These are phyloP conservation scores for Delia radicum DNA, from an alignment of 1,140 invertebrate species.

Conservation along the genomic window DNA sequence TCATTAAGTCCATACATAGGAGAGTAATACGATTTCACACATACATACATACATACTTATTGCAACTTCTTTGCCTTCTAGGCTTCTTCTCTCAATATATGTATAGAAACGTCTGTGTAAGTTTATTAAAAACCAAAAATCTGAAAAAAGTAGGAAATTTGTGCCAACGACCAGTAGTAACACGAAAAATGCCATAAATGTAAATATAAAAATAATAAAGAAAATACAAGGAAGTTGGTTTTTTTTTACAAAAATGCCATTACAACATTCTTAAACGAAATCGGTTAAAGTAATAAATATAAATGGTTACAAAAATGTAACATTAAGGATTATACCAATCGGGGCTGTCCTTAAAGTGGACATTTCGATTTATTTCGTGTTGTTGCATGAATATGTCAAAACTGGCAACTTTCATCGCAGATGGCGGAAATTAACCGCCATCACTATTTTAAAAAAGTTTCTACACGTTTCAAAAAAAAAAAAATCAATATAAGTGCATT, in stretches of 20 bases:
- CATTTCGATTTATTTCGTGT: too few species aligned
- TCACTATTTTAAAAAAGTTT: too few species aligned
- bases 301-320: too few species aligned
- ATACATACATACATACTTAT: not conserved
- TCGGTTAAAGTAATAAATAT: too few species aligned
- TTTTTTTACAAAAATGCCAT: slow-evolving; percentile 12
- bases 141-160: not conserved
- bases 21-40: too few species aligned
- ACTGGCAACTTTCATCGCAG: too few species aligned
- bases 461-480: too few species aligned
- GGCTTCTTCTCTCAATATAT: not conserved
- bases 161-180: slow-evolving; percentile 23
- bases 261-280: not conserved
- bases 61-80: not conserved
- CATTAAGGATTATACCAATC: too few species aligned
- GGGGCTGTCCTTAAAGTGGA: too few species aligned
- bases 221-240: slow-evolving; percentile 13
- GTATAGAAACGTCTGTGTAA: not conserved
- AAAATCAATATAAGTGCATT: too few species aligned
- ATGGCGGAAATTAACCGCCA: too few species aligned
- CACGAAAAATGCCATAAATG: slow-evolving; percentile 22
- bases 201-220: slow-evolving; percentile 18
- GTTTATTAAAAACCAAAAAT: not conserved
- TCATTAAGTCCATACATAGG: not conserved
- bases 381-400: too few species aligned